A percentile compares a stretch with the other conserved stretches of the same genome.
Evolutionary conservation across 2,888 invertebrate genomes (phyloP).

Genomic region (Boloria euphrosyne): DNA sequence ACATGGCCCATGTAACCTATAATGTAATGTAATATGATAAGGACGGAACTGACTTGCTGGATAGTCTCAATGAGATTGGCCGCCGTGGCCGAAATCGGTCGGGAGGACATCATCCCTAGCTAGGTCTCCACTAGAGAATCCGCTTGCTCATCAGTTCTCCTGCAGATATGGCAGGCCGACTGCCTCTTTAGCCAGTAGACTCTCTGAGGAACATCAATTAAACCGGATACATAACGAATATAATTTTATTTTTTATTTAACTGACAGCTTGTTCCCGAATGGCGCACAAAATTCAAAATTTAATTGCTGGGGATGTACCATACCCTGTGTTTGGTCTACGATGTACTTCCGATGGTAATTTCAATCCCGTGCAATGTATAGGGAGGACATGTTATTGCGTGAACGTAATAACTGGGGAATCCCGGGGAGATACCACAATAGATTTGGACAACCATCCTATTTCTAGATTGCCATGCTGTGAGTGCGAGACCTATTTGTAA

Average conservation of each 20-base stretch:
- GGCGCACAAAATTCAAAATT: constrained; percentile 69
- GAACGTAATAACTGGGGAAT: constrained; percentile 76
- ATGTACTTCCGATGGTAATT: constrained; percentile 86
- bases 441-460: constrained; percentile 60
- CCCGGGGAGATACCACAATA: constrained; percentile 50
- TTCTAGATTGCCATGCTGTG: constrained; percentile 70
- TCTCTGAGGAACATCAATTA: no score
- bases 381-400: constrained; percentile 84
- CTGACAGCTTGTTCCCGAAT: constrained; percentile 82
- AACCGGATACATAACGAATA: no score
- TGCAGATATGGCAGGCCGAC: no score
- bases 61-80: no score
- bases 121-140: no score
- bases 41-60: no score
- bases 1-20: no score
- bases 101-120: no score
- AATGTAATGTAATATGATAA: no score
- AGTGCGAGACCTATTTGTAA: constrained; percentile 43
- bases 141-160: no score
- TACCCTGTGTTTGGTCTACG: constrained; percentile 74
- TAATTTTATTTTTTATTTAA: background rate
- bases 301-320: constrained; percentile 61
- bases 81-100: no score
- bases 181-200: no score
- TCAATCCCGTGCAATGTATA: constrained; percentile 85